Evolutionary conservation across 1,140 invertebrate genomes (phyloP).

Genomic region (Drosophila obscura): DNA sequence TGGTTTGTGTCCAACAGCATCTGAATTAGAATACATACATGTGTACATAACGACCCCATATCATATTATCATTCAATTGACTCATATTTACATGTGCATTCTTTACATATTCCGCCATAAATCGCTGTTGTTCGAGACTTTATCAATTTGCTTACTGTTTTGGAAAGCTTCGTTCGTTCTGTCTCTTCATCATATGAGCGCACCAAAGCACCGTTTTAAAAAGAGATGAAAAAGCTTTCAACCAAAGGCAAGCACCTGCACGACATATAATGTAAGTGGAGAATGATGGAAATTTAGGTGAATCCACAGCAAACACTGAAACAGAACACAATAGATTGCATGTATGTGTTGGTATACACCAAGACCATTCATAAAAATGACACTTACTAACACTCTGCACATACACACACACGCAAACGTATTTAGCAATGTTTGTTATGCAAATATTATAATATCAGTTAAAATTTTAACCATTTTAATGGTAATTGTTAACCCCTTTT

Average conservation of each 20-base stretch:
- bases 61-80: slow-evolving; percentile 29
- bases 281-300: slow-evolving; percentile 14
- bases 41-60: not conserved
- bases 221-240: no score
- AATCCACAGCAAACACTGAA: slow-evolving; percentile 4
- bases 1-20: slow-evolving; percentile 85
- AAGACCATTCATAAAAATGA: slow-evolving; percentile 1
- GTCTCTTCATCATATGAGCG: slow-evolving; percentile 42
- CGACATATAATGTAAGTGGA: slow-evolving; percentile 53
- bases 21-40: slow-evolving; percentile 18
- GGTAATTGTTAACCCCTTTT: not conserved
- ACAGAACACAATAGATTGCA: not conserved
- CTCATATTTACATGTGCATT: slow-evolving; percentile 26
- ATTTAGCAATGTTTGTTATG: slow-evolving; percentile 10
- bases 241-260: slow-evolving; percentile 10
- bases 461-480: not conserved
- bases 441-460: not conserved
- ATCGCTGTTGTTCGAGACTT: slow-evolving; percentile 23
- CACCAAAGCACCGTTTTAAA: slow-evolving; percentile 24
- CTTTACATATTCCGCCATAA: slow-evolving; percentile 41
- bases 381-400: not conserved
- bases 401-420: no score
- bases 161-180: slow-evolving; percentile 54
- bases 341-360: not conserved
- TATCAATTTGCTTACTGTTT: slow-evolving; percentile 66